These are phyloP conservation scores for Amniataba percoides DNA, from an alignment of 2,797 vertebrate species.

Conservation along the genomic window DNA sequence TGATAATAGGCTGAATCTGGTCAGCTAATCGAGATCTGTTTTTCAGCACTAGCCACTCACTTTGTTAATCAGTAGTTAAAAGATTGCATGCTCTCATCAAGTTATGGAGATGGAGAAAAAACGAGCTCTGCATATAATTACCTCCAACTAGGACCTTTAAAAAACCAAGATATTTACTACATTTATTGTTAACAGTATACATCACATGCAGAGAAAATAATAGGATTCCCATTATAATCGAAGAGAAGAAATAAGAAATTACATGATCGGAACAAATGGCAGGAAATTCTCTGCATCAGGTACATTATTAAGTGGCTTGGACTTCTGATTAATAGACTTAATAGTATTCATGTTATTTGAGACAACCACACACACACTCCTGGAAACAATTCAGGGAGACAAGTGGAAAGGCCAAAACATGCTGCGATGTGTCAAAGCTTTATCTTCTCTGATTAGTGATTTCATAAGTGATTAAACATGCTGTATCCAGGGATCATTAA, in stretches of 20 bases:
- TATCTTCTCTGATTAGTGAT: background rate
- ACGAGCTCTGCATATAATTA: background rate
- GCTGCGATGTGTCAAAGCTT: background rate
- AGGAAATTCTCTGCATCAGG: background rate
- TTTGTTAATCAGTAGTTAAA: constrained; percentile 11
- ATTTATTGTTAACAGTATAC: background rate
- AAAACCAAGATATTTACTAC: background rate
- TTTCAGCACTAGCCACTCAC: constrained; percentile 1
- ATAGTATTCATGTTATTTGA: too few species aligned
- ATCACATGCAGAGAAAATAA: background rate
- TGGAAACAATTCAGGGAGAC: too few species aligned
- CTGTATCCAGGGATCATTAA: background rate
- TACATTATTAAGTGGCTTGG: background rate
- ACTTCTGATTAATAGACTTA: too few species aligned
- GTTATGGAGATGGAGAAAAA: background rate
- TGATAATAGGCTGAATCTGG: background rate
- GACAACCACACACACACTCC: too few species aligned
- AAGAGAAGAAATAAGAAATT: background rate
- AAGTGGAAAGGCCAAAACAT: background rate
- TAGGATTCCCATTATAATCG: background rate
- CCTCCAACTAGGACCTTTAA: background rate
- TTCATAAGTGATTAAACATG: background rate
- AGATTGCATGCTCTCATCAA: background rate
- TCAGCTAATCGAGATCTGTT: background rate
- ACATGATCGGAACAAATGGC: background rate